Base-by-base conservation (phyloP, 1,140 invertebrate species). In the Liolophura sinensis region DNA sequence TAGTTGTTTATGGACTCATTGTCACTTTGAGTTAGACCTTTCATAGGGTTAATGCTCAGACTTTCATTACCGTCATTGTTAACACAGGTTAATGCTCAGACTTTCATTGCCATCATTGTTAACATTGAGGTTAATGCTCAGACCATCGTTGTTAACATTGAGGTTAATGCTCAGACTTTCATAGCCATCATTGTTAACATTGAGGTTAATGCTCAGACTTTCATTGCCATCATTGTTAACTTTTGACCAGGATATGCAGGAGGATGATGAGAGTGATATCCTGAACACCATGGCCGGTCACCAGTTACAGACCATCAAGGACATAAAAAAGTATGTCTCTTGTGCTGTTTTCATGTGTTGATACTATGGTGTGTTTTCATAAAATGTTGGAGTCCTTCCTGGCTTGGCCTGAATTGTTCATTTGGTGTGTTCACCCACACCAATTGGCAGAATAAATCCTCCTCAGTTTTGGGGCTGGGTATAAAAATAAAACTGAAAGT, bases 271-370 rank as follows among this genome's bases (percentile, higher is more conserved):
- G 25, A 76, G 67, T 49, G 77, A 81, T 24, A 20, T 75, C 12
- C 69, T 83, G 59, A 82, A 82, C 64, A 76, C 73, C 5, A 74
- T 81, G 55, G 80, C 80, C 7, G 68, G 72, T n/a, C 73, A 79
- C 25, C 74, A 81, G 54, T 47, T 82, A 3, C 65, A 66, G 1
- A 52, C 74, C 1, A 67, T 82, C n/a, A 62, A 78, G 25, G 79
- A 75, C 64, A 55, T 70, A 24, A 79, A 78, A 69, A 80, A 75
- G 81, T 82, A 67, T 71, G 74, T 74, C n/a, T 27, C 54, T 48
- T 62, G 25, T n/a, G n/a, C n/a, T n/a, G n/a, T n/a, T n/a, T n/a
- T n/a, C n/a, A n/a, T n/a, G n/a, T n/a, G n/a, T n/a, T n/a, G n/a
- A n/a, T n/a, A n/a, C n/a, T n/a, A n/a, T n/a, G n/a, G n/a, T n/a